Percentiles rank a stretch among this genome's conserved stretches.
These are phyloP conservation scores for Aplodontia rufa DNA, from an alignment of 2,113 vertebrate species.

Conservation along the genomic window DNA sequence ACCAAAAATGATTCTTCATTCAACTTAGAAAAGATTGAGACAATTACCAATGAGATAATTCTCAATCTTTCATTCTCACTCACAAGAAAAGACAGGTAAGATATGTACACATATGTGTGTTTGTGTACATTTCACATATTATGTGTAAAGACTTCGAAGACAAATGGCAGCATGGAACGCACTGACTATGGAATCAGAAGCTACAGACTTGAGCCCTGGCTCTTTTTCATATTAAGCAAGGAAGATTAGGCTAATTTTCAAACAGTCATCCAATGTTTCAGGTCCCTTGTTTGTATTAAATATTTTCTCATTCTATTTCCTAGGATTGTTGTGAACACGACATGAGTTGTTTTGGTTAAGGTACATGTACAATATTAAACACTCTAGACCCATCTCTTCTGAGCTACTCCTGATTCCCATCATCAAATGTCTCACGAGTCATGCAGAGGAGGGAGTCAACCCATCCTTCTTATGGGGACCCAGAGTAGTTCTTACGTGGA, in stretches of 20 bases:
- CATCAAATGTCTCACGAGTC: background rate
- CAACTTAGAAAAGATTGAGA: conserved; percentile 8
- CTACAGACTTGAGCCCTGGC: background rate
- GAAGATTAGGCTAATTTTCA: background rate
- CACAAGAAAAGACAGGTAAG: background rate
- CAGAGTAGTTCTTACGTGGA: background rate
- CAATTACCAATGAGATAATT: background rate
- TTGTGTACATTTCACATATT: background rate
- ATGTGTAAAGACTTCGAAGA: background rate
- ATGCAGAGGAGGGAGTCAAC: background rate
- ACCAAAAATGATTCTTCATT: background rate
- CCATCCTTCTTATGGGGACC: background rate
- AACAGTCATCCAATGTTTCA: background rate
- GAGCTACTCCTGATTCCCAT: background rate
- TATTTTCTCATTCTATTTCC: background rate
- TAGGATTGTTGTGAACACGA: background rate
- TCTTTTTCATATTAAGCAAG: background rate
- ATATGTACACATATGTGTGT: background rate
- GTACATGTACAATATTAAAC: background rate
- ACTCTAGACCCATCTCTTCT: background rate
- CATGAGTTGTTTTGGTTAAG: conserved; percentile 6
- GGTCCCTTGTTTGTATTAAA: background rate
- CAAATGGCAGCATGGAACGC: background rate
- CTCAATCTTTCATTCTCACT: background rate
- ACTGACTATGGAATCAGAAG: background rate